Evolutionary conservation across 2,888 invertebrate species (phyloP), one percentile per base, ranked within the genome.

Genomic region (Catocala sponsa): DNA sequence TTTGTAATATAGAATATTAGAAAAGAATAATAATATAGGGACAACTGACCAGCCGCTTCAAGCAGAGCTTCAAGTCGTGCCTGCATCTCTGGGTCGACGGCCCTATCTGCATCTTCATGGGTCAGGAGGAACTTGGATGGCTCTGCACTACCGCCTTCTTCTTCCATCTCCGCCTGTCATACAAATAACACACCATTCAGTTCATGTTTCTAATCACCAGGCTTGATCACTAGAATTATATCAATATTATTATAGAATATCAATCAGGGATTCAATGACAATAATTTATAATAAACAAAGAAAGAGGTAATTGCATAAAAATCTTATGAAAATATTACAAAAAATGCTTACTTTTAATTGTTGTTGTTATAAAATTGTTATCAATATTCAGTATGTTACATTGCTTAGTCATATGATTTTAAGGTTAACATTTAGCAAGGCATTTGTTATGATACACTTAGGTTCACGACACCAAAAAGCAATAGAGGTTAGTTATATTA

Each of bases 41-140:
- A 15, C 46, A 55, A 88, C 90, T 86, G 65, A 95, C 95, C 98
- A 87, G 99, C 99, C 85, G 98, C 99, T 95, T 99, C 98, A 73
- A 99, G 96, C 76, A 99, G 95, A 73, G 98, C 98, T 94, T 98
- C 98, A 66, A 99, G 96, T 79, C 98, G 95, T 55, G 98, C 98
- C 91, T 98, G 98, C 81, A 98, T 98, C 90, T 98, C 98, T 50
- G 97, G 97, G 89, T 97, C 97, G 69, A 97, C 97, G 52, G 96
- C 95, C 81, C 96, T 93, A 82, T 97, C 96, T 51, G 96, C 95
- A 86, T 95, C 91, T 83, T 95, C 92, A 43, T 94, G 95, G 70
- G 95, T 91, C 64, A 94, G 88, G 75, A 94, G 88, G 85, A 93
- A 94, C 86, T 94, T 94, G 69, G 94, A 93, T 79, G 93, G 91